Evolutionary conservation across 2,797 vertebrate genomes (phyloP).

Genomic region (Onychomys arenicola): DNA sequence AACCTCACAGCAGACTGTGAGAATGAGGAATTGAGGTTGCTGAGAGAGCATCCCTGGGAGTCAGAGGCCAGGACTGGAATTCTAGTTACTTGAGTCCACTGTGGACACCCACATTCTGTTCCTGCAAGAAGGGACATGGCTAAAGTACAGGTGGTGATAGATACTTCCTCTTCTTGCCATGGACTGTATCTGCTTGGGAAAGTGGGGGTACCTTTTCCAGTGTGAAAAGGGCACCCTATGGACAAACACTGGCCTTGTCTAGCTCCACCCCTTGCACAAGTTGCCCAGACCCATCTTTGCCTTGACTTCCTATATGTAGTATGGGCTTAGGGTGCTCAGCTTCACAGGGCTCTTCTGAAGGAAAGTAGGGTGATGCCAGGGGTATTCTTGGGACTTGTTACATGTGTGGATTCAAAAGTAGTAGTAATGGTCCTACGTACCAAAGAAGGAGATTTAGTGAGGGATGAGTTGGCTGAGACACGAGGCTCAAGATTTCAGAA

Average conservation of each 20-base stretch:
- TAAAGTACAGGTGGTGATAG: not conserved
- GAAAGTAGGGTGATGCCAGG: no score
- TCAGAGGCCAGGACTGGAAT: not conserved
- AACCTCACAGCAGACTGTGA: not conserved
- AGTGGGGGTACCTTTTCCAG: not conserved
- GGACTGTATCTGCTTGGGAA: not conserved
- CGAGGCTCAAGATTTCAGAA: not conserved
- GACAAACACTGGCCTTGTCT: not conserved
- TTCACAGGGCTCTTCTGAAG: not conserved
- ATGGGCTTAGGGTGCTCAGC: not conserved
- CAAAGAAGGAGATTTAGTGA: conserved; percentile 16
- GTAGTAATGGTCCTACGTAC: not conserved
- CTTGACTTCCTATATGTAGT: not conserved
- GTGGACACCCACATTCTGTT: not conserved
- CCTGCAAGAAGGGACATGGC: not conserved
- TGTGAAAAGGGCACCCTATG: not conserved
- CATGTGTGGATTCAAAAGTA: not conserved
- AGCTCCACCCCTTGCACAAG: not conserved
- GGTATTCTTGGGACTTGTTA: not conserved
- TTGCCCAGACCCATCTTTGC: not conserved
- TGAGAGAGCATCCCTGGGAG: not conserved
- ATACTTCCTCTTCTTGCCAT: not conserved
- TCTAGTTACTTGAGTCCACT: not conserved
- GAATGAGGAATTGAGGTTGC: not conserved
- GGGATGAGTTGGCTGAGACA: not conserved